These are phyloP conservation scores for Archocentrus centrarchus DNA, from an alignment of 2,113 vertebrate genomes.

Conservation along the genomic window DNA sequence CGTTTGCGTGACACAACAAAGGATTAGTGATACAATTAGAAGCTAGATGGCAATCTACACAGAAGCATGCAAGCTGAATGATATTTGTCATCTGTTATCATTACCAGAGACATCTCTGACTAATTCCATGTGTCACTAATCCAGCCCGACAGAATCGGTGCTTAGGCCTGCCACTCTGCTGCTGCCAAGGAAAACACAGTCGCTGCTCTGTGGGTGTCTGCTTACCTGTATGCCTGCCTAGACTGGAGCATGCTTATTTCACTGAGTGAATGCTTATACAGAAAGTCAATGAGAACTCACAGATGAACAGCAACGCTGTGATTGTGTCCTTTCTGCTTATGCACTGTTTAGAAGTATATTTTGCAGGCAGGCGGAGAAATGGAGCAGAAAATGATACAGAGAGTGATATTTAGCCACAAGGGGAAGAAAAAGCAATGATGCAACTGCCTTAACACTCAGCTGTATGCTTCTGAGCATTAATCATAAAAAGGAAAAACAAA, in stretches of 20 bases:
- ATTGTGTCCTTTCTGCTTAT: slow-evolving; percentile 9
- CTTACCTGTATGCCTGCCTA: slow-evolving; percentile 13
- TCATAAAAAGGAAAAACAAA: background rate
- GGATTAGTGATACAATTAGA: slow-evolving; percentile 1
- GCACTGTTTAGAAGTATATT: background rate
- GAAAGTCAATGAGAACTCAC: slow-evolving; percentile 30
- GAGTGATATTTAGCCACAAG: rapidly evolving
- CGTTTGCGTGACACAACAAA: slow-evolving; percentile 11
- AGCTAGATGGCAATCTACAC: background rate
- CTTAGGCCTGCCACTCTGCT: background rate
- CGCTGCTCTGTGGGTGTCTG: slow-evolving; percentile 9
- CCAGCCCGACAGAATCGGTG: slow-evolving; percentile 50
- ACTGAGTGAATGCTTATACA: slow-evolving; percentile 36
- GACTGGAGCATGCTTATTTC: slow-evolving; percentile 36
- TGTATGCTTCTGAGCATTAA: background rate
- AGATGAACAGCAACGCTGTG: background rate
- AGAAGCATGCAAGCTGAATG: slow-evolving; percentile 19
- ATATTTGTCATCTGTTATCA: background rate
- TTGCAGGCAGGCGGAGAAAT: rapidly evolving
- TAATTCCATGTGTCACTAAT: slow-evolving; percentile 42
- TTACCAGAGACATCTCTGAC: slow-evolving; percentile 23
- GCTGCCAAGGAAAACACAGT: slow-evolving; percentile 68
- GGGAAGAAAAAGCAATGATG: background rate
- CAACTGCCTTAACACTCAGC: background rate
- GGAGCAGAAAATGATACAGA: background rate